A percentile compares a stretch with the other conserved stretches of the same genome.
Conservation (phyloP, 2,113 vertebrate genomes). For the Lutjanus erythropterus region DNA sequence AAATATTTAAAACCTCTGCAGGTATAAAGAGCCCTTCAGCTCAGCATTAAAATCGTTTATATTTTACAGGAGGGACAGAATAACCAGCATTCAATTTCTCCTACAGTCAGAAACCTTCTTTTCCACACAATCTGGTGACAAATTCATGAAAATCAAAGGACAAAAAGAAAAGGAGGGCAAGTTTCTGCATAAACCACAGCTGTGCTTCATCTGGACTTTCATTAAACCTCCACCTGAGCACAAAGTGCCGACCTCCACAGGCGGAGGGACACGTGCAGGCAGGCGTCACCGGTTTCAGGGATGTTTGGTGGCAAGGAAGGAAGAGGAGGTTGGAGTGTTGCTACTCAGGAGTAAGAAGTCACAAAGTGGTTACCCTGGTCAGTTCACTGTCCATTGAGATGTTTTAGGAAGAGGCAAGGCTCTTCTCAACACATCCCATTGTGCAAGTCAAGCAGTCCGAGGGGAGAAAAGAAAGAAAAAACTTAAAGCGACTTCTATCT, state of each 20-base stretch:
- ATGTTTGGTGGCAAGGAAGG: not conserved
- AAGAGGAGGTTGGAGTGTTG: constrained; percentile 43
- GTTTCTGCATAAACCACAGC: constrained; percentile 43
- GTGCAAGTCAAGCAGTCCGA: constrained; percentile 65
- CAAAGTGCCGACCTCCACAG: not conserved
- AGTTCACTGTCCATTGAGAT: constrained; percentile 52
- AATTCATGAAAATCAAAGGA: constrained; percentile 26
- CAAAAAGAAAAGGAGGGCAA: not conserved
- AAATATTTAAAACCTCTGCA: constrained; percentile 49
- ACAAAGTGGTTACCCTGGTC: constrained; percentile 56
- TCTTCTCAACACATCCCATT: constrained; percentile 54
- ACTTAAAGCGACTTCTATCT: constrained; percentile 69
- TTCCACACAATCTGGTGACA: constrained; percentile 49
- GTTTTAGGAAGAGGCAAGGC: constrained; percentile 21
- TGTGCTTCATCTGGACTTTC: constrained; percentile 65
- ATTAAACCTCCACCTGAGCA: constrained; percentile 64
- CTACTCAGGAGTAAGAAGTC: constrained; percentile 46
- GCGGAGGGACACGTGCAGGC: constrained; percentile 23
- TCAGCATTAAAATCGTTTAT: constrained; percentile 34
- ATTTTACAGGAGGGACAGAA: constrained; percentile 72
- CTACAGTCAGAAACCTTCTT: constrained; percentile 62
- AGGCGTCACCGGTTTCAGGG: constrained; percentile 66
- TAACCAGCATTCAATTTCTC: constrained; percentile 83
- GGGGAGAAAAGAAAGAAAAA: not conserved
- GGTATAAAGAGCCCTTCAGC: constrained; percentile 67